These are phyloP conservation scores for Micronycteris hirsuta DNA, from an alignment of 2,113 vertebrate species.

Conservation along the genomic window DNA sequence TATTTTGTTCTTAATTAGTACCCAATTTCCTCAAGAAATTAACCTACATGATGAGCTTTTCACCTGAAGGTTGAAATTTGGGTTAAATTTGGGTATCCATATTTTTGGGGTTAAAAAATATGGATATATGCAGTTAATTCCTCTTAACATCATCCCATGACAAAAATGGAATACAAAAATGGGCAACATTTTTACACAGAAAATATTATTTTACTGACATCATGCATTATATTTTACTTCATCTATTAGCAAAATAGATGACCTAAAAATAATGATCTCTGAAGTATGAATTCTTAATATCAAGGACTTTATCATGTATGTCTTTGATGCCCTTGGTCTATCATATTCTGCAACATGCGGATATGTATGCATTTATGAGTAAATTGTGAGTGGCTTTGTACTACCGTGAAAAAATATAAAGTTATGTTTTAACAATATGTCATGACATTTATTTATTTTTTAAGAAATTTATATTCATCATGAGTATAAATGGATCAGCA, in stretches of 20 bases:
- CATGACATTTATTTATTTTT: not conserved
- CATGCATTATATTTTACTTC: not conserved
- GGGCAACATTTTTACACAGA: not conserved
- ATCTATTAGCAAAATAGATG: not conserved
- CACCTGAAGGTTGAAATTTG: not conserved
- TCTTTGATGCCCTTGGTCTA: not conserved
- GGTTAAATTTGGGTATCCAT: too few relatives aligned
- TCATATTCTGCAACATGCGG: not conserved
- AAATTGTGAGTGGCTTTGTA: not conserved
- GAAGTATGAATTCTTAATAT: not conserved
- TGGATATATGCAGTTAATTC: not conserved
- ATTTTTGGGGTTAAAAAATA: not conserved
- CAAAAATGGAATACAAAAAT: not conserved
- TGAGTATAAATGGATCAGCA: not conserved
- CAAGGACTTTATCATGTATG: not conserved
- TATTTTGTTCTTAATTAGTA: conserved; percentile 26
- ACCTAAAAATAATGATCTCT: not conserved
- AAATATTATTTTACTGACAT: not conserved
- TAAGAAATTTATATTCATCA: not conserved
- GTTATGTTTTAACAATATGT: not conserved
- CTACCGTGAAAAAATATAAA: not conserved
- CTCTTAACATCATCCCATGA: not conserved
- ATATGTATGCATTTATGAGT: not conserved
- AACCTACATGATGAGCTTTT: not conserved
- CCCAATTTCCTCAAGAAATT: not conserved